Evolutionary conservation across 2,797 vertebrate genomes (phyloP), one percentile per base, ranked within the genome.

Genomic region (Rhinoraja longicauda): DNA sequence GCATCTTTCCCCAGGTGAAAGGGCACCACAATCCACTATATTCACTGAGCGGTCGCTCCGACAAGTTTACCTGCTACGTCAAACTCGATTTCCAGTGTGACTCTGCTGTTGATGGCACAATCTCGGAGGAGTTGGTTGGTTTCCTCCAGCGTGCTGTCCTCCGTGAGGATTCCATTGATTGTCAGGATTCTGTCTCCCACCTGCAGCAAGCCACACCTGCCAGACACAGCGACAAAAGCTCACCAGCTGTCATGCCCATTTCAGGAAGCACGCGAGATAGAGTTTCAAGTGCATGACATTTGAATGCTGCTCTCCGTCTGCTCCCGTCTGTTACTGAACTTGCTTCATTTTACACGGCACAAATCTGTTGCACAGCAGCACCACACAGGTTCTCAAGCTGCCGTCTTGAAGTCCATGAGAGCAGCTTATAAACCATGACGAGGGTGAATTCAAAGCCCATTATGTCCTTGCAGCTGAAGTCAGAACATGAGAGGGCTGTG

Each of bases 31-130:
- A 53, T 70, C 5, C 24, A 73, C 6, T 29, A 29, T 29, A 53
- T 29, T 53, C 82, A 86, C 57, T n/a, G 1, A 2, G n/a, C 92
- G 70, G 9, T 0, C 39, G 0, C 5, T n/a, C 53, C 10, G n/a
- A 59, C 90, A 92, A 5, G 26, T 72, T 75, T 96, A 99, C 99
- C 99, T 95, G 99, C 99, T 93, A 99, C 99, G 94, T 99, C 98
- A 93, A 99, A 99, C 96, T 99, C 98, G 19, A 99, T 98, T 96
- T 99, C 99, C 96, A 99, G 96, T 0, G 98, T 98, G 95, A 99
- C 98, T 95, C 98, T 98, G 96, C 96, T 98, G 0, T 97, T 98
- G 95, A 99, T 98, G 94, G 97, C 98, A 93, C 98, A 98, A 95
- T 99, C 98, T 96, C 98, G 95, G 93, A 99, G 97, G 94, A 99